These are phyloP conservation scores for Geotrupes spiniger DNA, from an alignment of 2,888 invertebrate genomes.

Conservation along the genomic window DNA sequence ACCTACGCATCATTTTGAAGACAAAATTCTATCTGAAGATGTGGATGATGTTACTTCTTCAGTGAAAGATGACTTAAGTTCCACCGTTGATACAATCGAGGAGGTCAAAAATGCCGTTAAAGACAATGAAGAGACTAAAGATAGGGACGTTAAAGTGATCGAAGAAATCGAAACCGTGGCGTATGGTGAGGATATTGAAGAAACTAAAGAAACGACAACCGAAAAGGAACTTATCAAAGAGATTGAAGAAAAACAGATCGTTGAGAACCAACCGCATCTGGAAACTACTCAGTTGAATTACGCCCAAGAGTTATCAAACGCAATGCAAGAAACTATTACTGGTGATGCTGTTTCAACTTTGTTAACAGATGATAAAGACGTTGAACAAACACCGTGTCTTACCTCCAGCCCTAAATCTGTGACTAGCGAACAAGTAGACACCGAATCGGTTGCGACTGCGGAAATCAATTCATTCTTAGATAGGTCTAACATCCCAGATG, in stretches of 20 bases:
- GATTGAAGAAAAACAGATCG: too few relatives aligned
- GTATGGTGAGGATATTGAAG: too few relatives aligned
- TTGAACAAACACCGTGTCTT: background rate
- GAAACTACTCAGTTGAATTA: constrained; percentile 18
- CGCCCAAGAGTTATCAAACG: constrained; percentile 25
- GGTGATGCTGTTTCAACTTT: background rate
- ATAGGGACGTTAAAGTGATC: too few relatives aligned
- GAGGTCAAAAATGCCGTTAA: constrained; percentile 19
- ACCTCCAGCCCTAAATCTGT: constrained; percentile 24
- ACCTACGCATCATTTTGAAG: too few relatives aligned
- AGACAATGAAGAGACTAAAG: constrained; percentile 10
- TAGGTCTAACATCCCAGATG: constrained; percentile 33
- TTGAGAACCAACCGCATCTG: constrained; percentile 14
- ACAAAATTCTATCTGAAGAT: too few relatives aligned
- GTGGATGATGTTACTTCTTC: constrained; percentile 45
- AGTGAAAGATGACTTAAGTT: constrained; percentile 39
- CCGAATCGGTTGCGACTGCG: constrained; percentile 31
- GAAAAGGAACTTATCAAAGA: constrained; percentile 13
- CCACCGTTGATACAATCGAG: constrained; percentile 14
- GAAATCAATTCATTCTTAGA: constrained; percentile 37
- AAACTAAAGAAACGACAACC: constrained; percentile 1
- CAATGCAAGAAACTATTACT: constrained; percentile 16
- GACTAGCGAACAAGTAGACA: constrained; percentile 20
- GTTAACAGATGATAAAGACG: background rate
- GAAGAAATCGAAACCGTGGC: too few relatives aligned